Evolutionary conservation across 2,113 vertebrate genomes (phyloP).

Genomic region (Macquaria ambigua): DNA sequence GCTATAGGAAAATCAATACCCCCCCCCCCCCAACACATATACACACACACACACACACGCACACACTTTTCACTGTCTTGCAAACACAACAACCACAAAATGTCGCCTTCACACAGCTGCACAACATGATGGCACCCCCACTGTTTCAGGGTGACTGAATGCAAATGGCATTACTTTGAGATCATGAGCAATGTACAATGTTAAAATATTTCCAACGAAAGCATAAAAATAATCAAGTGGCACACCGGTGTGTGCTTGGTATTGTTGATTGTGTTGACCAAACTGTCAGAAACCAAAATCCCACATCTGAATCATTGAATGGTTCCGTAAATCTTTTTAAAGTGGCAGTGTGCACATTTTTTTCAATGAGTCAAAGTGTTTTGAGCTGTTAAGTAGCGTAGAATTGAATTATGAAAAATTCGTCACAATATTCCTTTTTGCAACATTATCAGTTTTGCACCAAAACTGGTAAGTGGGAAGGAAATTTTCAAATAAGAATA

Average conservation of each 20-base stretch:
- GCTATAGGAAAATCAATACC: conserved; percentile 80
- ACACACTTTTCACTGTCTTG: conserved; percentile 37
- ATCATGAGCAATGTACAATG: neutral
- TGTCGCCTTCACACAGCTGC: conserved; percentile 60
- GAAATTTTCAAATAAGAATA: neutral
- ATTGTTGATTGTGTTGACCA: conserved; percentile 16
- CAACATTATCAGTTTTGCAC: neutral
- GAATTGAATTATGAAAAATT: neutral
- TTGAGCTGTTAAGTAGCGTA: neutral
- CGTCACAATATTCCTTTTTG: neutral
- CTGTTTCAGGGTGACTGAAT: conserved; percentile 21
- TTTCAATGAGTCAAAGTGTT: neutral
- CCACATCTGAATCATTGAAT: neutral
- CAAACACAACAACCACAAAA: conserved; percentile 58
- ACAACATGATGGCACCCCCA: neutral
- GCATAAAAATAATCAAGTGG: conserved; percentile 12
- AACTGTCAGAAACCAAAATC: conserved; percentile 18
- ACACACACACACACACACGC: conserved; percentile 11
- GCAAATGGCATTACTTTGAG: conserved; percentile 27
- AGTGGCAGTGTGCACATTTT: neutral
- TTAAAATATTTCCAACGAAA: conserved; percentile 9
- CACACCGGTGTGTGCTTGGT: neutral
- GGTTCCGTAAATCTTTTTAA: neutral
- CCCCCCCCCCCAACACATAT: neutral
- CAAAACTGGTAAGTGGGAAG: neutral